Evolutionary conservation across 2,888 invertebrate species (phyloP), one percentile per base, ranked within the genome.

Genomic region (Rugalucina vietnamica): DNA sequence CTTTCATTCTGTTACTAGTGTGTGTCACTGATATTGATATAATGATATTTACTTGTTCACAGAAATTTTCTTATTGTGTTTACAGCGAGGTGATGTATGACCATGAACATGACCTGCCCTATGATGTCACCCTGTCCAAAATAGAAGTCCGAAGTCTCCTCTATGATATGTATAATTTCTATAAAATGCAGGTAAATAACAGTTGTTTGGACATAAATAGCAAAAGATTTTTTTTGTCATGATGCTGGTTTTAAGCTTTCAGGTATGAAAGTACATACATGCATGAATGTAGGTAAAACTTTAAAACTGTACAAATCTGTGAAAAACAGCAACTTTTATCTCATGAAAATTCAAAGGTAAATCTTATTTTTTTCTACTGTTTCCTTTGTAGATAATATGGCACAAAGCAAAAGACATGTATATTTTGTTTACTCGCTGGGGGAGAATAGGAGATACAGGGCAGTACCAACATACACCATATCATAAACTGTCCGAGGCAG

Each of bases 371-470:
- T n/a, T n/a, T n/a, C n/a, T n/a, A n/a, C n/a, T n/a, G n/a, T 72
- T 0, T 60, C 34, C 37, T 69, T 81, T 86, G 18, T 86, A 95
- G 93, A 92, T 96, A 79, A 93, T 95, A 36, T 90, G 94, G 76
- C 94, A 94, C 86, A 93, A 91, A 71, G 92, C 90, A n/a, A 93
- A 95, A 89, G 95, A 95, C 82, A 88, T 96, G 74, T 95, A 94
- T 88, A 90, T 96, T 57, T 88, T 96, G 79, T 96, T 96, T 92
- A 96, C 95, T 21, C 94, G 96, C 39, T 96, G 96, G 96, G 96
- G 96, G 8, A 91, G 96, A 57, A 95, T 96, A 43, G 96, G 96
- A 21, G 94, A 94, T 78, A 88, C 87, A 0, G 96, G 96, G 2
- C 95, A 95, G 88, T 95, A 92, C 86, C 96, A 96, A 91, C 95